Evolutionary conservation across 2,113 vertebrate genomes (phyloP).

Genomic region (Heterochromis multidens): DNA sequence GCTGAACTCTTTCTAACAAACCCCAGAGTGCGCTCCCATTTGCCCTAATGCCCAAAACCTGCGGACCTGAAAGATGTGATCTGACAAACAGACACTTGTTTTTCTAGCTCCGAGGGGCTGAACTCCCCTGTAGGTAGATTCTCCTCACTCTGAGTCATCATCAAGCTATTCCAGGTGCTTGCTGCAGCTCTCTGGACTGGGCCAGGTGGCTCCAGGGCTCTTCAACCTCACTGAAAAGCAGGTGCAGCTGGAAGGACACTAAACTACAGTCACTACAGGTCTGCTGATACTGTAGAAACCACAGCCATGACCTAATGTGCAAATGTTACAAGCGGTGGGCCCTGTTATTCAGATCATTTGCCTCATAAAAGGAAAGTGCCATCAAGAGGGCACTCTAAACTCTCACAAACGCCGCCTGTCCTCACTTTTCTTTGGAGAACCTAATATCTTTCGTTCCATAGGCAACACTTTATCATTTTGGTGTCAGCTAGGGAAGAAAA

Average conservation of each 20-base stretch:
- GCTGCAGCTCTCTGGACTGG: not conserved
- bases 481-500: not conserved
- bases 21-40: slow-evolving; percentile 10
- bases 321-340: slow-evolving; percentile 12
- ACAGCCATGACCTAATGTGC: slow-evolving; percentile 27
- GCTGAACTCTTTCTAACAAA: slow-evolving; percentile 42
- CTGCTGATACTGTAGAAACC: not conserved
- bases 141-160: slow-evolving; percentile 55
- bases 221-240: slow-evolving; percentile 42
- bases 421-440: slow-evolving; percentile 13
- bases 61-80: slow-evolving; percentile 53
- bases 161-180: slow-evolving; percentile 67
- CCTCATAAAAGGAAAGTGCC: slow-evolving; percentile 49
- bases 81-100: slow-evolving; percentile 57
- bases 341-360: slow-evolving; percentile 42
- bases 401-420: not conserved
- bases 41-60: slow-evolving; percentile 39
- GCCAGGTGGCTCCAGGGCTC: slow-evolving; percentile 40
- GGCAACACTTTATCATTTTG: not conserved
- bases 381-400: slow-evolving; percentile 42
- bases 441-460: slow-evolving; percentile 19
- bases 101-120: slow-evolving; percentile 10
- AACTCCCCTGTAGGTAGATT: slow-evolving; percentile 51
- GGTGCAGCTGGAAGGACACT: slow-evolving; percentile 51
- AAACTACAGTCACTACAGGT: slow-evolving; percentile 9